Conservation (phyloP, 2,888 invertebrate species). For the Criorhina ranunculi region DNA sequence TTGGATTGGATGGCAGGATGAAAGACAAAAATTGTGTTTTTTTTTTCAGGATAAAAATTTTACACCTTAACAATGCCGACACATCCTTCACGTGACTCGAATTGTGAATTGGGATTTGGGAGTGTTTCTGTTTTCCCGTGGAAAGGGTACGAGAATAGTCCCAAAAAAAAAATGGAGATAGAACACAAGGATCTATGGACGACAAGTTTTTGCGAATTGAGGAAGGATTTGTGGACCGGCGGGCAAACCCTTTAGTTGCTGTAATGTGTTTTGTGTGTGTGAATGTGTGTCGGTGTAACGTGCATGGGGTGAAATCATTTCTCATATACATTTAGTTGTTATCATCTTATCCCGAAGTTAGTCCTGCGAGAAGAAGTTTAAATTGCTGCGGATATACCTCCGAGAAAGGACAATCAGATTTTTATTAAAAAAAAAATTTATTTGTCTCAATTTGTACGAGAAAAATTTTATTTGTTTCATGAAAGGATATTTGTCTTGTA, state of each 20-base stretch:
- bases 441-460: too few relatives aligned
- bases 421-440: too few relatives aligned
- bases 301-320: constrained; percentile 16
- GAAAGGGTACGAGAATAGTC: not conserved
- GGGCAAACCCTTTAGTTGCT: too few relatives aligned
- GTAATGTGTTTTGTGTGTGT: too few relatives aligned
- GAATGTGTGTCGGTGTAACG: constrained; percentile 3
- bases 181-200: not conserved
- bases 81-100: constrained; percentile 49
- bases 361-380: too few relatives aligned
- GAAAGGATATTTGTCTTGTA: too few relatives aligned
- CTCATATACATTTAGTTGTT: not conserved
- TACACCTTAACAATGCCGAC: constrained; percentile 50
- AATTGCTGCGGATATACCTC: too few relatives aligned
- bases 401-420: too few relatives aligned
- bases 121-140: constrained; percentile 6
- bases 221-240: constrained; percentile 14
- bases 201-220: constrained; percentile 21
- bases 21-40: not conserved
- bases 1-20: not conserved
- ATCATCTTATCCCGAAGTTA: too few relatives aligned
- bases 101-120: not conserved
- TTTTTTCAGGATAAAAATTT: constrained; percentile 12
- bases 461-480: too few relatives aligned
- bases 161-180: not conserved